Evolutionary conservation across 1,140 invertebrate species (phyloP), one percentile per base, ranked within the genome.

Genomic region (Anadara kagoshimensis): DNA sequence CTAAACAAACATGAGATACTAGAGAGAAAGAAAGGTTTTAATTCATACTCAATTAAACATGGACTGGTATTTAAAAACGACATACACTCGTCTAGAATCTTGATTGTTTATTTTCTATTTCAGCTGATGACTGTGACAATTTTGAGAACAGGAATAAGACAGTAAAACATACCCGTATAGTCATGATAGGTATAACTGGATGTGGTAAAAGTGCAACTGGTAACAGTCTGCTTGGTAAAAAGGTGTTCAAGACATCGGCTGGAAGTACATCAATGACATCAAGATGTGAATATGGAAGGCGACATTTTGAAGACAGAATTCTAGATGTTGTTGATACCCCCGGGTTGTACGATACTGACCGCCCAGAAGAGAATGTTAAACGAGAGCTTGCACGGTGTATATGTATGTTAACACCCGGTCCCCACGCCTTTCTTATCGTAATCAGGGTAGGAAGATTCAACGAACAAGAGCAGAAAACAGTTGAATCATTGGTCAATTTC

Each of bases 341-440:
- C 0, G 73, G 73, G 7, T 36, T 69, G n/a, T 75, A 69, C 26
- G 73, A 75, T 49, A 70, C 69, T 20, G 24, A 64, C 51, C 49
- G 58, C 16, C 29, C 59, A 29, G 58, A 72, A 22, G 53, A 47
- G 2, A 47, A 73, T 14, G 43, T 79, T 11, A 22, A 26, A 41
- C 24, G 45, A 51, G 70, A 79, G 43, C 65, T 76, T 18, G 36
- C 58, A 5, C 73, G 68, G 49, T 73, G 69, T 22, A 44, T 79
- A 45, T 67, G 69, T 8, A 54, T 76, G 62, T 22, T 63, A 7
- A 12, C 64, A 3, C 77, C 77, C 16, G 77, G 77, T 8, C 77
- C 77, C 18, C 73, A 79, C 54, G 69, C 67, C 43, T 54, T 79
- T 41, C 24, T 79, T 41, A 45, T 79, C 22, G 62, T 69, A 1